phyloP scores from a whole-genome alignment of 2,888 invertebrate genomes.

The Drosophila villosipedis region DNA sequence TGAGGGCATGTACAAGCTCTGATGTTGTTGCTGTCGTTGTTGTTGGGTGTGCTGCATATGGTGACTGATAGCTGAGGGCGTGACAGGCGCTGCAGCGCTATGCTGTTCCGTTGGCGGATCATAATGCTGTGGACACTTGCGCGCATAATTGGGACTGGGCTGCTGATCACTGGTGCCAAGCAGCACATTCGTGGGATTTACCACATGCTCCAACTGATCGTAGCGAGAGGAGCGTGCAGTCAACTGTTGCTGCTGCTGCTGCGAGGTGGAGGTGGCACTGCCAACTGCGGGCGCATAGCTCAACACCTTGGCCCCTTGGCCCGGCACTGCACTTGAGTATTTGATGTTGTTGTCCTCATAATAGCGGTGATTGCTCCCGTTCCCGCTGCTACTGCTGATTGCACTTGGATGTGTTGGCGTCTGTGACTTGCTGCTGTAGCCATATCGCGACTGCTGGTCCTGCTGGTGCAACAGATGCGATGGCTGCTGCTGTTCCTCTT shows the following conservation, averaged over 20 bases:
- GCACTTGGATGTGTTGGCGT: slow-evolving; percentile 29
- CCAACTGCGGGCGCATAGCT: slow-evolving; percentile 36
- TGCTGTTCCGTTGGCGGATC: slow-evolving; percentile 67
- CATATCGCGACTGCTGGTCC: slow-evolving; percentile 36
- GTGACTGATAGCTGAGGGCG: slow-evolving; percentile 17
- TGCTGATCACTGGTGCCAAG: slow-evolving; percentile 74
- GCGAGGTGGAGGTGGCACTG: slow-evolving; percentile 29
- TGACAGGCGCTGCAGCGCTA: slow-evolving; percentile 43
- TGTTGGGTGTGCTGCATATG: slow-evolving; percentile 6
- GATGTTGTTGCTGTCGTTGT: slow-evolving; percentile 55
- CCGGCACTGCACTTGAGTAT: slow-evolving; percentile 41
- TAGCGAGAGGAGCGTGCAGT: slow-evolving; percentile 32
- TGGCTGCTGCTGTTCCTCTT: slow-evolving; percentile 44
- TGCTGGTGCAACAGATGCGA: slow-evolving; percentile 26
- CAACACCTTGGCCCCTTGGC: slow-evolving; percentile 28
- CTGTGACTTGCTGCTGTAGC: slow-evolving; percentile 28
- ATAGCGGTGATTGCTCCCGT: slow-evolving; percentile 37
- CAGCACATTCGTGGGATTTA: slow-evolving; percentile 78
- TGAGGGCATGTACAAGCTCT: slow-evolving; percentile 79
- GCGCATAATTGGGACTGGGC: slow-evolving; percentile 80
- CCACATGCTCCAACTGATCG: slow-evolving; percentile 69
- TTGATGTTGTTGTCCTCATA: slow-evolving; percentile 57
- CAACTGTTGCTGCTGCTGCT: slow-evolving; percentile 3
- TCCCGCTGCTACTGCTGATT: slow-evolving; percentile 24
- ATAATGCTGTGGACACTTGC: slow-evolving; percentile 81